These are phyloP conservation scores for Portunus trituberculatus DNA, from an alignment of 1,140 invertebrate species.

Conservation along the genomic window DNA sequence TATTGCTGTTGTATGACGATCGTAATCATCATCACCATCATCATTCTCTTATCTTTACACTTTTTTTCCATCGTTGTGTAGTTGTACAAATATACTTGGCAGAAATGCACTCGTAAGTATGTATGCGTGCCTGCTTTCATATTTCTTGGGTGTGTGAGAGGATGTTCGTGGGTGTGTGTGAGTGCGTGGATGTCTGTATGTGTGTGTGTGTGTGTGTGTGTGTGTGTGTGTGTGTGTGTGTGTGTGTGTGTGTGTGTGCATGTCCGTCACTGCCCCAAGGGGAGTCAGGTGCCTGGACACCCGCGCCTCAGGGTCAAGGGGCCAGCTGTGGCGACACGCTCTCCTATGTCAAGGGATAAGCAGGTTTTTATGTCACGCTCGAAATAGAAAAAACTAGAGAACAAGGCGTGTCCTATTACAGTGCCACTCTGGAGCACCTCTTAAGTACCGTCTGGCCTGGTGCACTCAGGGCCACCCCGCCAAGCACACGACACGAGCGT, in stretches of 20 bases:
- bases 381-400: neutral
- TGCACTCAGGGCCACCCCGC: neutral
- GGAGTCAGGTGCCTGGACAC: neutral
- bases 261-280: neutral
- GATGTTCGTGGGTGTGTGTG: neutral
- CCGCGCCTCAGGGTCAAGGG: neutral
- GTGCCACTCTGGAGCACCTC: neutral
- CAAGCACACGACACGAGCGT: neutral
- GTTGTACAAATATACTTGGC: no score
- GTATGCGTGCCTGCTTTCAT: neutral
- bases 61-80: no score
- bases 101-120: neutral
- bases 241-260: slow-evolving; percentile 34
- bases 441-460: neutral
- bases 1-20: no score
- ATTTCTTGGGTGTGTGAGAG: neutral
- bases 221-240: slow-evolving; percentile 41
- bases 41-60: no score
- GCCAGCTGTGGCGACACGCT: neutral
- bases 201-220: slow-evolving; percentile 49
- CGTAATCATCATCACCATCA: no score
- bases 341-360: neutral
- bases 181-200: slow-evolving; percentile 15
- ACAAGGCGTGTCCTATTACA: neutral
- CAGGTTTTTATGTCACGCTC: neutral